These are phyloP conservation scores for Chrysemys picta DNA, from an alignment of 2,113 vertebrate species.

Conservation along the genomic window DNA sequence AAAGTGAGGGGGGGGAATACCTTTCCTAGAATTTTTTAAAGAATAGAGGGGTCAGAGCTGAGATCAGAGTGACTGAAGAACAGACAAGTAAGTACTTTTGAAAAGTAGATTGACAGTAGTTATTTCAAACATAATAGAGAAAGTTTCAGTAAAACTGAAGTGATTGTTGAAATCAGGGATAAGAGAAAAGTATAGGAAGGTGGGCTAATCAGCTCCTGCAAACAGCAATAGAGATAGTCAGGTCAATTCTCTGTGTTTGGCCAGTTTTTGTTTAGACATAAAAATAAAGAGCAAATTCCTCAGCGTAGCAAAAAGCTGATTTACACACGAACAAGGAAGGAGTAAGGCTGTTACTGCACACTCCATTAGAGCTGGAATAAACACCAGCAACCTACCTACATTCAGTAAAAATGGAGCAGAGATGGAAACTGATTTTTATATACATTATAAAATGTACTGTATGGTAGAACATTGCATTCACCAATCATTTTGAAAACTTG, in stretches of 20 bases:
- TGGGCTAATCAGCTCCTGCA: background rate
- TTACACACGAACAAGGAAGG: background rate
- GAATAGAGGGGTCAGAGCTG: background rate
- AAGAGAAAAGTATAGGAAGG: background rate
- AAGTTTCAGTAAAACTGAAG: background rate
- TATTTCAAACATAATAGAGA: background rate
- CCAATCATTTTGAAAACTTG: background rate
- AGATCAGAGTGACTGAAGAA: background rate
- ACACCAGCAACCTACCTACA: background rate
- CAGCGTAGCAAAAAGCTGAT: background rate
- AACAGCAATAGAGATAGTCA: background rate
- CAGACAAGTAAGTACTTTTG: background rate
- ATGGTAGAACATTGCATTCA: background rate
- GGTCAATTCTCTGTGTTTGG: background rate
- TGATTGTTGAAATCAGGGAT: background rate
- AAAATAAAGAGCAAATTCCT: background rate
- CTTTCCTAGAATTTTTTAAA: background rate
- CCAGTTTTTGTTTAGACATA: background rate
- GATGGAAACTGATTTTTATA: background rate
- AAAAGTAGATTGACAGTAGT: background rate
- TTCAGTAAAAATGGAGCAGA: background rate
- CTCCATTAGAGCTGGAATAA: background rate
- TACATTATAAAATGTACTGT: background rate
- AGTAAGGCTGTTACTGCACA: background rate
- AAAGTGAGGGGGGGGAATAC: background rate